Percentiles rank a stretch among this genome's conserved stretches.
Evolutionary conservation across 1,140 invertebrate genomes (phyloP).

Genomic region (Pollicipes pollicipes): DNA sequence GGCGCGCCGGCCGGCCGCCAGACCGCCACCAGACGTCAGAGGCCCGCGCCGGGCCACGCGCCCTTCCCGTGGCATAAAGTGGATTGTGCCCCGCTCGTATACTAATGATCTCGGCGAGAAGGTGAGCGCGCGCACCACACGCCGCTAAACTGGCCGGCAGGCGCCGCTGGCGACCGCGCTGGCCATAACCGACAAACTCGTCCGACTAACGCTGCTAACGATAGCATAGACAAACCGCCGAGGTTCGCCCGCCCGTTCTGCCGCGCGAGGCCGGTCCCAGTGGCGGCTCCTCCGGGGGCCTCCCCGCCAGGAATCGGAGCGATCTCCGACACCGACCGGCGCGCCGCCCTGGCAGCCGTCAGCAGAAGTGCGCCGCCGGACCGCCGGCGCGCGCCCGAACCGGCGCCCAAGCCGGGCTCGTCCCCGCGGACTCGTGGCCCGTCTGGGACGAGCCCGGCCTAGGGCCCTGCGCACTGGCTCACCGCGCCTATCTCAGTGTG

Average conservation of each 20-base stretch:
- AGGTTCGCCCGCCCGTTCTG: neutral
- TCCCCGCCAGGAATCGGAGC: neutral
- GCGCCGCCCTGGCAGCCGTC: neutral
- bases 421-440: neutral
- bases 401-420: neutral
- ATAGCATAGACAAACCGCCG: neutral
- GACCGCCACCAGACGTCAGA: too few species aligned
- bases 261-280: too few species aligned
- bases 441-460: neutral
- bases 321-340: too few species aligned
- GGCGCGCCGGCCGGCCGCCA: too few species aligned
- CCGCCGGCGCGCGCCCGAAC: neutral
- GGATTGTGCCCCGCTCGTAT: neutral
- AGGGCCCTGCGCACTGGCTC: neutral
- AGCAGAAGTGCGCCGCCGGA: neutral
- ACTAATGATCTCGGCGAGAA: neutral
- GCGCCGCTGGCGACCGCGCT: too few species aligned
- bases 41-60: neutral
- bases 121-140: too few species aligned
- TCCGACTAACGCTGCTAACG: neutral
- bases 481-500: neutral
- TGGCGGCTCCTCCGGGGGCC: too few species aligned
- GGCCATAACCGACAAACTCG: neutral
- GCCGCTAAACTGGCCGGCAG: neutral
- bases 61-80: neutral